Evolutionary conservation across 37 sponge, comb jelly and placozoan genomes (phyloP).

Genomic region (Tethya wilhelma): DNA sequence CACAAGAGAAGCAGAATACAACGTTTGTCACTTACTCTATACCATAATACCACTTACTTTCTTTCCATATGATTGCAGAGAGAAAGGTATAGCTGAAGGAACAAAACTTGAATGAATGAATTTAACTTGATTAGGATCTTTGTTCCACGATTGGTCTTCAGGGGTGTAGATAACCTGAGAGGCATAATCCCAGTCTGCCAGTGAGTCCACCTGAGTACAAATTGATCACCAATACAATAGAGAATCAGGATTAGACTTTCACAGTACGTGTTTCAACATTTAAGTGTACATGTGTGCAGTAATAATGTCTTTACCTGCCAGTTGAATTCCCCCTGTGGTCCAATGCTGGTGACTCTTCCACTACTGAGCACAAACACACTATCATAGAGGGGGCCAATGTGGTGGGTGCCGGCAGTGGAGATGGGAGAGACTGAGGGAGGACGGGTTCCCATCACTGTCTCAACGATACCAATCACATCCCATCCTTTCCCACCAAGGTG

Average conservation of each 20-base stretch:
- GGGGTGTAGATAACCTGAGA: constrained; percentile 59
- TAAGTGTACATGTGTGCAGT: neutral
- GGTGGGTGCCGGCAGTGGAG: constrained; percentile 12
- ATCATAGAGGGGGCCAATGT: constrained; percentile 58
- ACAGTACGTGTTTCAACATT: neutral
- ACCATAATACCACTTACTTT: constrained; percentile 13
- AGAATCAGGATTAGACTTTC: neutral
- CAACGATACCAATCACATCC: neutral
- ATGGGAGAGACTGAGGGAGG: neutral
- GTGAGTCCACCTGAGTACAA: constrained; percentile 53
- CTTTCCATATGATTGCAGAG: constrained; percentile 36
- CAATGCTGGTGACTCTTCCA: constrained; percentile 90
- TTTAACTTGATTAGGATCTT: constrained; percentile 11
- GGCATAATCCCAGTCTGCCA: constrained; percentile 66
- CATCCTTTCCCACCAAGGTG: constrained; percentile 30
- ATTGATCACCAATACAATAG: constrained; percentile 1
- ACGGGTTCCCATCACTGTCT: neutral
- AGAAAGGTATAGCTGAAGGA: constrained; percentile 56
- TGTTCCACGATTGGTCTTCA: constrained; percentile 21
- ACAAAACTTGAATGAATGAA: constrained; percentile 56
- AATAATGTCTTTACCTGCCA: constrained; percentile 77
- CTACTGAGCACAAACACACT: constrained; percentile 83
- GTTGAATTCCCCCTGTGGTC: constrained; percentile 92
- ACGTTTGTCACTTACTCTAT: neutral
- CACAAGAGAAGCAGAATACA: neutral